Base-by-base conservation (phyloP, 2,797 vertebrate genomes). In the Scarus forsteni region DNA sequence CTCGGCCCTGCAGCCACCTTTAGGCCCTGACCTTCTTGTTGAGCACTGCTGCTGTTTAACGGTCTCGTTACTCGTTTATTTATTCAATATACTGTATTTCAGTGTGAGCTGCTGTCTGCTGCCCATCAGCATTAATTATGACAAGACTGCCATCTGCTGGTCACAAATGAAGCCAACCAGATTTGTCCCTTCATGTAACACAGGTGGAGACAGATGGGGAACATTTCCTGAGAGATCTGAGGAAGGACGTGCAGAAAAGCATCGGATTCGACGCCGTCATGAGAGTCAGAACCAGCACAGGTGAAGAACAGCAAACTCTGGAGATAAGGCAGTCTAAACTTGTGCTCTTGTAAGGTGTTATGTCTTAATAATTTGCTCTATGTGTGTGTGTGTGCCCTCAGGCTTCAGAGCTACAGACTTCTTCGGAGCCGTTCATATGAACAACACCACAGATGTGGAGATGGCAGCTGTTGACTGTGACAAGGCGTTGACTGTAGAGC, bases 331-430 rank as follows among this genome's bases (percentile, higher is more conserved):
- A 27, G 27, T 27, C 27, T 27, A 27, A 4, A 27, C 4, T 27
- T 27, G 4, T 27, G 27, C 27, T 27, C 38, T 10, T 39, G 7
- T 10, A 3, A 10, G 9, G 12, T 0, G 45, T 3, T 7, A 3
- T 19, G 18, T 14, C 6, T 6, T 0, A 12, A 39, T 16, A 1
- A 7, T 45, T 42, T 0, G 2, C 13, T 35, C 3, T 1, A 3
- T 0, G 27, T 50, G 2, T 15, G 5, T 14, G 10, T 57, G 35
- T 54, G 13, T 36, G 8, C 15, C 13, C 12, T 56, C 57, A 99
- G 98, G 98, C 48, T 98, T 99, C 87, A 94, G 98, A 80, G 96
- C 98, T 60, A 99, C 97, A 0, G 97, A 99, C 66, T 99, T 99
- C 92, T 96, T 97, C 1, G 98, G 98, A 10, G 95, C 95, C 3